Evolutionary conservation across 2,113 vertebrate genomes (phyloP), one percentile per base, ranked within the genome.

Genomic region (Peucedramus taeniatus): DNA sequence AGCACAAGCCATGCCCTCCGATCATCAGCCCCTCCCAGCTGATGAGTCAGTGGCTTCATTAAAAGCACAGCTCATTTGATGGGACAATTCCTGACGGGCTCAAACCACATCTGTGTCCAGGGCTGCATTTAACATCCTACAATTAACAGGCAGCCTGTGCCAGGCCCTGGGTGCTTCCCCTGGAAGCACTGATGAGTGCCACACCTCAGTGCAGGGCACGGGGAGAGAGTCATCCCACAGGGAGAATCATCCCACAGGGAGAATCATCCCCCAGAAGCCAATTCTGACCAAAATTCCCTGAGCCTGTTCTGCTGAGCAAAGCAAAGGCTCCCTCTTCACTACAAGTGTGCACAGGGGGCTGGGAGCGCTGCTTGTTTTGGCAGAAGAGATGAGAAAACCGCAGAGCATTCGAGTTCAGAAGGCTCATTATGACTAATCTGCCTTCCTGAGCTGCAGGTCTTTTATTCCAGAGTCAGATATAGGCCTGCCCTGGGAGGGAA

Each of bases 51-150:
- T 28, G 75, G 5, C 42, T 49, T 19, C 37, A 9, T 11, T 5
- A 9, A 12, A 21, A 64, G 23, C 31, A 17, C 47, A 37, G 70
- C 30, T 49, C 19, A 1, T 15, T 10, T 7, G 15, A 5, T 2
- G 54, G 60, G 39, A 24, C 16, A 0, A 8, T 10, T 16, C 42
- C 74, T 18, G 28, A 9, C 0, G 0, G n/a, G 27, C 63, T 40
- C 42, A 8, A 2, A 22, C 8, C 53, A 1, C 42, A 3, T 11
- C 79, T 18, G 44, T 33, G 23, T 2, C 42, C 79, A 65, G 51
- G 40, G 45, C 23, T 27, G 37, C 8, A 2, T 37, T n/a, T 30
- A 8, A 20, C 31, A 30, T 0, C 15, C 0, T 2, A 19, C 50
- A 20, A 9, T 30, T 22, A 23, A 65, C 68, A 70, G 2, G 1